Percentiles rank a stretch among this genome's conserved stretches.
These are phyloP conservation scores for Takifugu flavidus DNA, from an alignment of 2,113 vertebrate genomes.

Conservation along the genomic window DNA sequence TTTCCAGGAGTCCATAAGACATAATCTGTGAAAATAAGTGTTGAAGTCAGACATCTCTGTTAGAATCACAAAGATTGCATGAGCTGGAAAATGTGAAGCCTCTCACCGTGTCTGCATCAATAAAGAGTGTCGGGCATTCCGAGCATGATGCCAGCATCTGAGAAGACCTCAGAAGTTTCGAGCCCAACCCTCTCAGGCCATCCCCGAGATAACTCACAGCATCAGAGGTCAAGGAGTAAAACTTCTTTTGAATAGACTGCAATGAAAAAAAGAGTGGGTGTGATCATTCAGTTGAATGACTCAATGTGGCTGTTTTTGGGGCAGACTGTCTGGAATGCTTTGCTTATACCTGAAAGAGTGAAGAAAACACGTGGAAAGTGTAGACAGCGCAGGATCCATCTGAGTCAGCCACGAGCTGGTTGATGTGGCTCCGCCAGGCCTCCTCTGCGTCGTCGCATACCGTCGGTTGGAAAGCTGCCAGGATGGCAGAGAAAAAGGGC, in stretches of 20 bases:
- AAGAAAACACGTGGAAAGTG: conserved; percentile 96
- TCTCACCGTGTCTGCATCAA: conserved; percentile 96
- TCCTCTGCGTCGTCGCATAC: conserved; percentile 81
- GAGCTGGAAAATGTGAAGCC: neutral
- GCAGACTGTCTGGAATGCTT: conserved; percentile 6
- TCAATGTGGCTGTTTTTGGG: neutral
- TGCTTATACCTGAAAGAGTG: conserved; percentile 87
- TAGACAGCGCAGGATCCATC: conserved; percentile 96
- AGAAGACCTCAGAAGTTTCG: conserved; percentile 92
- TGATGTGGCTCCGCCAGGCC: conserved; percentile 93
- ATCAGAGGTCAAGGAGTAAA: conserved; percentile 91
- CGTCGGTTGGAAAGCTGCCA: conserved; percentile 90
- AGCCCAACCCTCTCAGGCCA: conserved; percentile 88
- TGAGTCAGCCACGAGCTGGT: conserved; percentile 89
- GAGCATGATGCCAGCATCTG: conserved; percentile 92
- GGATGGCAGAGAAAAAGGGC: conserved; percentile 94
- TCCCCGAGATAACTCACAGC: conserved; percentile 91
- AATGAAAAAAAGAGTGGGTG: conserved; percentile 48
- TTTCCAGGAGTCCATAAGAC: conserved; percentile 93
- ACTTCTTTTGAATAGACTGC: conserved; percentile 94
- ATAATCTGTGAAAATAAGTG: conserved; percentile 79
- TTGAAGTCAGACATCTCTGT: neutral
- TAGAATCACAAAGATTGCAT: neutral
- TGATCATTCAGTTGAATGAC: neutral
- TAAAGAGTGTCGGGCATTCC: conserved; percentile 91